Conservation (phyloP, 1,140 invertebrate genomes). For the Euura saliciscinereae region DNA sequence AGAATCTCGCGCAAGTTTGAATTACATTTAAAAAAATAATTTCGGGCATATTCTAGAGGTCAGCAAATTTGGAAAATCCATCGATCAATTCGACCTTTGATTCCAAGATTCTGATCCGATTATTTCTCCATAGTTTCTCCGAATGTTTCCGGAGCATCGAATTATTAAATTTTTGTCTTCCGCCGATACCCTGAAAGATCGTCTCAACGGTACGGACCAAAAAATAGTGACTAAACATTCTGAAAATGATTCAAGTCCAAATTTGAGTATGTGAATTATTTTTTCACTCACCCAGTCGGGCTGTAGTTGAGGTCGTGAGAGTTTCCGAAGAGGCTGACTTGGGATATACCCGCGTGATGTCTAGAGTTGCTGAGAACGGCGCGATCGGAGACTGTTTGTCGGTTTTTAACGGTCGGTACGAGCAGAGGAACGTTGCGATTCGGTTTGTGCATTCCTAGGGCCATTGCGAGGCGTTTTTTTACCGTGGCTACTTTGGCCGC, state of each 20-base stretch:
- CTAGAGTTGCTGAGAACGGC: conserved; percentile 29
- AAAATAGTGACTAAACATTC: too few species aligned
- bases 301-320: conserved; percentile 49
- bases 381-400: conserved; percentile 27
- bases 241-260: too few species aligned
- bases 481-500: conserved; percentile 40
- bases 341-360: conserved; percentile 46
- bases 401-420: conserved; percentile 55
- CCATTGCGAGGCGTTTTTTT: conserved; percentile 52
- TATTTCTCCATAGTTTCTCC: too few species aligned
- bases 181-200: too few species aligned
- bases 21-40: too few species aligned
- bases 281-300: conserved; percentile 49
- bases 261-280: neutral
- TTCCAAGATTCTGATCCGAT: too few species aligned
- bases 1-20: too few species aligned
- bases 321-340: conserved; percentile 49
- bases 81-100: too few species aligned
- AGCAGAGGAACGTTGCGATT: conserved; percentile 44
- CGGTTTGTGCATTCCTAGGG: conserved; percentile 52
- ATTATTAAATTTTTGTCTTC: too few species aligned
- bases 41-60: too few species aligned
- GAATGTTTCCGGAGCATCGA: too few species aligned
- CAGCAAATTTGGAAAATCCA: too few species aligned
- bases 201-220: neutral